Evolutionary conservation across 2,888 invertebrate genomes (phyloP), one percentile per base, ranked within the genome.

Genomic region (Linnaemya tessellans): DNA sequence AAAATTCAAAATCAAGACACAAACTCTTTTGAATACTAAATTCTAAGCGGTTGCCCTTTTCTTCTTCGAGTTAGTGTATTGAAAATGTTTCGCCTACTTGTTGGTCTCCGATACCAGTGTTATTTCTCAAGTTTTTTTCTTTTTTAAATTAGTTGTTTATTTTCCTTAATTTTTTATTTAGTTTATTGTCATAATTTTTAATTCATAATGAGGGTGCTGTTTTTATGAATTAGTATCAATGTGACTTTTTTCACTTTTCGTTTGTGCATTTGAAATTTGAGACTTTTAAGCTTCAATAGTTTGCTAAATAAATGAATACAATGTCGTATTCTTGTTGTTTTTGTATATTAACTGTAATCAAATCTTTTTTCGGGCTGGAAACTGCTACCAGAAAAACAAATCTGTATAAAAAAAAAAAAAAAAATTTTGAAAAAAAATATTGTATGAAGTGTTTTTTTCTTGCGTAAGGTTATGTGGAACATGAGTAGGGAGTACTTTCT

Each of bases 211-310:
- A 84, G 84, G 84, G 81, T 84, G 84, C 77, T 65, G 71, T 58
- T 77, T 78, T 71, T 77, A 71, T 83, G 82, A 84, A 67, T 84
- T 80, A 81, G 78, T 78, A 74, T 68, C 62, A 56, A 46, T n/a
- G 35, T 60, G 58, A 46, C 41, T 80, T 62, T 54, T 41, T 64
- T 49, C 22, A 13, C 20, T 35, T 51, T 56, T 68, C 25, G 49
- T 60, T 60, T 43, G 51, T 74, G 73, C 58, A 74, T 82, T 82
- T 79, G 82, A 80, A 80, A 85, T 74, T 67, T 64, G 85, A 82
- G 51, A 85, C 82, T 64, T 82, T 85, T 78, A 74, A 85, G 85
- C 85, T 85, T 81, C 79, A 79, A 60, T 82, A 75, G 65, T 82
- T 79, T 71, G 74, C 58, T 64, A 20, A 70, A 78, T 22, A 64